Percentiles rank a stretch among this genome's conserved stretches.
These are phyloP conservation scores for Stictonetta naevosa DNA, from an alignment of 2,113 vertebrate species.

Conservation along the genomic window DNA sequence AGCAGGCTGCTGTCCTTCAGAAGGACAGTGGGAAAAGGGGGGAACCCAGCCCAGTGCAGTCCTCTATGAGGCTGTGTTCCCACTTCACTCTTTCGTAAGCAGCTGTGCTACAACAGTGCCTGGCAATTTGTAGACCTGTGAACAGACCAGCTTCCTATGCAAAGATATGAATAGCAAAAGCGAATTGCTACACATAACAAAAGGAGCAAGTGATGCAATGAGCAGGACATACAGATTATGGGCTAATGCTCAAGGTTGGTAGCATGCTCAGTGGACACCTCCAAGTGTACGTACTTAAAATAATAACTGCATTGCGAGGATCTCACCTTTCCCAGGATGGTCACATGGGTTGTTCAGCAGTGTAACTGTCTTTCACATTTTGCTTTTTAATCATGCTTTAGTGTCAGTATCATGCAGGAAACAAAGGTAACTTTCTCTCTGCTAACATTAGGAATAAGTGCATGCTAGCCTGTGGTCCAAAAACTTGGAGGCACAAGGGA, in stretches of 20 bases:
- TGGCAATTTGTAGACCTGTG: neutral
- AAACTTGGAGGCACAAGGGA: rapidly evolving
- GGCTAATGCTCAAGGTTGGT: neutral
- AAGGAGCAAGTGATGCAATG: neutral
- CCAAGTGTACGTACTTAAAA: neutral
- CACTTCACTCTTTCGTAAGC: neutral
- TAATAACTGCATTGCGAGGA: neutral
- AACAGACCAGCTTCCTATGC: neutral
- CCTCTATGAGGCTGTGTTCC: neutral
- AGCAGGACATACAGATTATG: neutral
- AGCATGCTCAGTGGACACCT: neutral
- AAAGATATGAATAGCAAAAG: neutral
- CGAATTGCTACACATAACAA: neutral
- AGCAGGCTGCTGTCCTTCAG: neutral
- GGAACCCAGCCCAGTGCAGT: neutral
- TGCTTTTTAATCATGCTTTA: neutral
- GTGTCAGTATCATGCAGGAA: neutral
- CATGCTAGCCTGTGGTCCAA: neutral
- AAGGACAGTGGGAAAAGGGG: rapidly evolving
- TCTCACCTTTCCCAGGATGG: neutral
- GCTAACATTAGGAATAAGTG: too few species aligned
- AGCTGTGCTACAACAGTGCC: neutral
- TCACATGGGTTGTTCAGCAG: neutral
- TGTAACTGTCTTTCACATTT: neutral
- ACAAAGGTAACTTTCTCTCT: neutral